phyloP scores from a whole-genome alignment of 23 tunicate genomes.

The Corella eumyota region DNA sequence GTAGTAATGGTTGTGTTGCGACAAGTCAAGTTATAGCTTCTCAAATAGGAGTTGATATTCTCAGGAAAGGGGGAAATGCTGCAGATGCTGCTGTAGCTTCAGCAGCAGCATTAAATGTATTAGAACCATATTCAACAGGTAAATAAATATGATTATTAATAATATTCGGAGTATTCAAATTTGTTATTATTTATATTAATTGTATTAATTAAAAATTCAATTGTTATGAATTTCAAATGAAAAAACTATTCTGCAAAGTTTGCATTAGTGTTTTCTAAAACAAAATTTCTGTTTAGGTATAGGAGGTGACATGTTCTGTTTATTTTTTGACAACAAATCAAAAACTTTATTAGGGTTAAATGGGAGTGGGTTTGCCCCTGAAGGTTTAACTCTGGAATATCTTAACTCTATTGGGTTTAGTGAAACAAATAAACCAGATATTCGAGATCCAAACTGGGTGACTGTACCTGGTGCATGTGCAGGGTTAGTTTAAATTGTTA shows the following conservation, averaged over 20 bases:
- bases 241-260: no score
- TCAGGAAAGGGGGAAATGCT: constrained; percentile 84
- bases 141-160: background rate
- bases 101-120: constrained; percentile 71
- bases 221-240: no score
- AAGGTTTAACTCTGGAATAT: constrained; percentile 24
- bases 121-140: constrained; percentile 91
- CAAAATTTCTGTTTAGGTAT: no score
- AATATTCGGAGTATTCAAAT: background rate
- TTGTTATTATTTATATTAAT: no score
- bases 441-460: constrained; percentile 18
- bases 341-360: constrained; percentile 41
- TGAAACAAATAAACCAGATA: constrained; percentile 21
- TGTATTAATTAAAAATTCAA: no score
- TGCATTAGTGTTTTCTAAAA: no score
- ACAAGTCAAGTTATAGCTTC: constrained; percentile 72
- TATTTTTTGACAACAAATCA: constrained; percentile 31
- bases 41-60: constrained; percentile 63
- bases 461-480: constrained; percentile 90
- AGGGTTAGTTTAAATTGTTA: constrained; percentile 13
- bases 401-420: constrained; percentile 21
- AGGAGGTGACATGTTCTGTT: constrained; percentile 84
- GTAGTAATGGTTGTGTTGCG: constrained; percentile 68
- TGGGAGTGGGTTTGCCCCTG: constrained; percentile 84
- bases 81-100: constrained; percentile 87